Percentiles rank a stretch among this genome's conserved stretches.
Evolutionary conservation across 2,797 vertebrate genomes (phyloP).

Genomic region (Strix occidentalis): DNA sequence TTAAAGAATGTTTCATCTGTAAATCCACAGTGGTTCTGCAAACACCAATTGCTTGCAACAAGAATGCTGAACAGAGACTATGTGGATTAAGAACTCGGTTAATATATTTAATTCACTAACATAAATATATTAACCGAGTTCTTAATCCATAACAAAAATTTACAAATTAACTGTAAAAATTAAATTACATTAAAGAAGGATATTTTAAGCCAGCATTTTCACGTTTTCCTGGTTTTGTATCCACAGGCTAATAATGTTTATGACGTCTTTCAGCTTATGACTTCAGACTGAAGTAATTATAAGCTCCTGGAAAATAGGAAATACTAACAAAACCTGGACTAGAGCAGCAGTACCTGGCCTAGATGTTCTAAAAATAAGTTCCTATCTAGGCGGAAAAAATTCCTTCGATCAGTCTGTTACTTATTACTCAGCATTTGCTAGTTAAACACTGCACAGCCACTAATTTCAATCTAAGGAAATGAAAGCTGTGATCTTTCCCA

Average conservation of each 20-base stretch:
- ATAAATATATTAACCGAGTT: background rate
- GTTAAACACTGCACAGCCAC: background rate
- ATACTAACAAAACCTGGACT: slow-evolving; percentile 2
- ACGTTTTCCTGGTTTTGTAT: background rate
- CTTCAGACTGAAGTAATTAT: background rate
- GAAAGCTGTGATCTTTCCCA: background rate
- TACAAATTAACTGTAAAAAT: background rate
- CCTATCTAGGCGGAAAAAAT: background rate
- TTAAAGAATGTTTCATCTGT: background rate
- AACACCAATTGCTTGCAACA: background rate
- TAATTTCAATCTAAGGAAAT: background rate
- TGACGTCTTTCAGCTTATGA: background rate
- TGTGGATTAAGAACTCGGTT: too few relatives aligned
- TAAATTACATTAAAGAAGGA: background rate
- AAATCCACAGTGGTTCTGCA: background rate
- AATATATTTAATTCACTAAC: too few relatives aligned
- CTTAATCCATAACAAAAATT: background rate
- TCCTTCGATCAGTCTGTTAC: background rate
- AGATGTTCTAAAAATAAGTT: background rate
- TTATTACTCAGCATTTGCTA: background rate
- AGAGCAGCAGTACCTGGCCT: background rate
- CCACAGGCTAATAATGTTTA: background rate
- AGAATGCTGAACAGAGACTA: background rate
- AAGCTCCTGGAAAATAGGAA: slow-evolving; percentile 12
- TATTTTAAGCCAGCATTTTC: background rate